These are phyloP conservation scores for Volucella bombylans DNA, from an alignment of 2,888 invertebrate species.

Conservation along the genomic window DNA sequence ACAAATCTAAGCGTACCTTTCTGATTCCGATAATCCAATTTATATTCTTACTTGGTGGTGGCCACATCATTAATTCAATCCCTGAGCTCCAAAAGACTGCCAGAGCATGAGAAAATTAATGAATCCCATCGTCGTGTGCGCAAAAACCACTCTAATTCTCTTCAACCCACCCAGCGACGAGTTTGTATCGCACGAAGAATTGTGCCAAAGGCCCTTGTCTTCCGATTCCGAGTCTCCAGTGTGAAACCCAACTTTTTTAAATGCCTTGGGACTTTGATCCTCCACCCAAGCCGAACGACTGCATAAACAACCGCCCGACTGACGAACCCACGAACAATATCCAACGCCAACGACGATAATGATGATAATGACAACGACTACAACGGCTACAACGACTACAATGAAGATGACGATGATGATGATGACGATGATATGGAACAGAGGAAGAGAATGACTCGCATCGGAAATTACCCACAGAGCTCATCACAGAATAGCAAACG, in stretches of 20 bases:
- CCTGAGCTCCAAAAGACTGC: slow-evolving; percentile 12
- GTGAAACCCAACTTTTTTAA: slow-evolving; percentile 48
- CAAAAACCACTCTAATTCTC: slow-evolving; percentile 13
- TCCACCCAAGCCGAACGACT: slow-evolving; percentile 44
- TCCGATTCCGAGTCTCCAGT: slow-evolving; percentile 6
- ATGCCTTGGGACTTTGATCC: slow-evolving; percentile 48
- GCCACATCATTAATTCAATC: slow-evolving; percentile 14
- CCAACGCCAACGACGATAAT: not conserved
- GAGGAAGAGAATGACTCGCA: not conserved
- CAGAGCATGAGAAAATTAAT: slow-evolving; percentile 16
- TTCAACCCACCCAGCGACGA: not conserved
- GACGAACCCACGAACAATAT: not conserved
- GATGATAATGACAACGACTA: slow-evolving; percentile 24
- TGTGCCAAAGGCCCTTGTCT: slow-evolving; percentile 31
- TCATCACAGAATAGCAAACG: not conserved
- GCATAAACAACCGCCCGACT: slow-evolving; percentile 3
- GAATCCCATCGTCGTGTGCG: slow-evolving; percentile 14
- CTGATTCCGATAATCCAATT: not conserved
- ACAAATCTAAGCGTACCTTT: not conserved
- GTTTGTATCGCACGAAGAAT: not conserved
- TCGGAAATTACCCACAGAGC: slow-evolving; percentile 28
- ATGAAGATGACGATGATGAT: slow-evolving; percentile 24
- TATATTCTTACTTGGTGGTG: not conserved
- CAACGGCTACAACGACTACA: slow-evolving; percentile 1
- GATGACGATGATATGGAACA: no score